Percentiles rank a stretch among this genome's conserved stretches.
These are phyloP conservation scores for Drosophila arizonae DNA, from an alignment of 1,140 invertebrate genomes.

Conservation along the genomic window DNA sequence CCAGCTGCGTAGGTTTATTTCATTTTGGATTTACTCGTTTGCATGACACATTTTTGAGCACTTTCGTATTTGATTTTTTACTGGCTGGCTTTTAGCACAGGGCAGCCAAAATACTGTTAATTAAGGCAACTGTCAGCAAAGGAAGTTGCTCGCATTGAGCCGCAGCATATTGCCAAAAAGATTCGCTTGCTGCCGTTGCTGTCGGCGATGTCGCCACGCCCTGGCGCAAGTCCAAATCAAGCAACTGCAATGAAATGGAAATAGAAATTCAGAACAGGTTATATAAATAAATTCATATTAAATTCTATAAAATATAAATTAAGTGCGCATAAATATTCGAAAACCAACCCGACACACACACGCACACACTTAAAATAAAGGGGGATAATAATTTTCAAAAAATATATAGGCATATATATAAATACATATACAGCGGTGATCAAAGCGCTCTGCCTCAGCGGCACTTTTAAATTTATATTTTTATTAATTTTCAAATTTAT, in stretches of 20 bases:
- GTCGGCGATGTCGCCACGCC: constrained; percentile 47
- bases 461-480: constrained; percentile 33
- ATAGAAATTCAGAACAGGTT: constrained; percentile 21
- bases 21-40: constrained; percentile 36
- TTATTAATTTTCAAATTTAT: constrained; percentile 65
- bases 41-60: constrained; percentile 31
- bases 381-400: constrained; percentile 42
- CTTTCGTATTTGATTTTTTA: background rate
- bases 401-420: constrained; percentile 44
- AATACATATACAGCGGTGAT: constrained; percentile 49
- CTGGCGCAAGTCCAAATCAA: constrained; percentile 72
- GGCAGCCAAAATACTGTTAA: constrained; percentile 46
- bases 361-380: constrained; percentile 9
- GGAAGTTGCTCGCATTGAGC: constrained; percentile 55
- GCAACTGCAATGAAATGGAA: constrained; percentile 63
- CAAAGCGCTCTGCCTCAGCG: constrained; percentile 51
- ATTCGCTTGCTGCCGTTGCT: constrained; percentile 19
- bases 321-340: constrained; percentile 57
- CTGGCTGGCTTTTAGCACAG: constrained; percentile 23
- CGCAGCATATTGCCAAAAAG: constrained; percentile 39
- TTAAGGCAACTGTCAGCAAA: constrained; percentile 56
- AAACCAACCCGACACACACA: constrained; percentile 9
- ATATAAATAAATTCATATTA: constrained; percentile 15
- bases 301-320: constrained; percentile 15
- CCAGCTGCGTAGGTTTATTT: constrained; percentile 56